Evolutionary conservation across 2,888 invertebrate genomes (phyloP).

Genomic region (Allolobophora icterica): DNA sequence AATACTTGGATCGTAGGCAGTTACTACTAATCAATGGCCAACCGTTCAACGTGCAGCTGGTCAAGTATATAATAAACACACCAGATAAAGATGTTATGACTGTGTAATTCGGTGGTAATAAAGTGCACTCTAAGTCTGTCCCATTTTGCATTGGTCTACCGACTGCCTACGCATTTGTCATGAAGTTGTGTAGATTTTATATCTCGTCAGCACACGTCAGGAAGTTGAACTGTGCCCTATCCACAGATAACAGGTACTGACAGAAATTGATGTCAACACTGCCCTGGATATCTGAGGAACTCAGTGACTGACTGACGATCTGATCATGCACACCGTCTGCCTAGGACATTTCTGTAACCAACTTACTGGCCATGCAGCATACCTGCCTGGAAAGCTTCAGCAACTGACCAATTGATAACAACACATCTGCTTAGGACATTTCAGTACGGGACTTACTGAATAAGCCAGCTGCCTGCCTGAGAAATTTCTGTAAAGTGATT

Average conservation of each 20-base stretch:
- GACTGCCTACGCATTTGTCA: too few relatives aligned
- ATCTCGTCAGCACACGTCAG: neutral
- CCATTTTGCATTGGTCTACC: neutral
- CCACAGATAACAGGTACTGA: neutral
- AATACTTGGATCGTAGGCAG: too few relatives aligned
- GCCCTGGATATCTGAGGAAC: neutral
- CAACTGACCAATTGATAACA: too few relatives aligned
- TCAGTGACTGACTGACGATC: too few relatives aligned
- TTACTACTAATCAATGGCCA: neutral
- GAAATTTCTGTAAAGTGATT: neutral
- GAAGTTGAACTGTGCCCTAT: constrained; percentile 3
- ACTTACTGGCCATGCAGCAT: neutral
- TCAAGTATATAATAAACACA: neutral
- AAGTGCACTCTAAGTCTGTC: neutral
- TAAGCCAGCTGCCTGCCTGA: neutral
- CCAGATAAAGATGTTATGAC: neutral
- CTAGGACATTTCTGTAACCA: neutral
- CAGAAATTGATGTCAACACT: neutral
- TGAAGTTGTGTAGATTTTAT: neutral
- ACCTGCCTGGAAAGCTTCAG: too few relatives aligned
- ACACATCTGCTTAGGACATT: too few relatives aligned
- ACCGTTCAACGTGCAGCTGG: neutral
- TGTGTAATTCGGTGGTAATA: neutral
- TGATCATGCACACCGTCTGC: neutral
- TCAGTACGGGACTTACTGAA: too few relatives aligned